Base-by-base conservation (phyloP, 2,888 invertebrate genomes). In the Coelopa pilipes region DNA sequence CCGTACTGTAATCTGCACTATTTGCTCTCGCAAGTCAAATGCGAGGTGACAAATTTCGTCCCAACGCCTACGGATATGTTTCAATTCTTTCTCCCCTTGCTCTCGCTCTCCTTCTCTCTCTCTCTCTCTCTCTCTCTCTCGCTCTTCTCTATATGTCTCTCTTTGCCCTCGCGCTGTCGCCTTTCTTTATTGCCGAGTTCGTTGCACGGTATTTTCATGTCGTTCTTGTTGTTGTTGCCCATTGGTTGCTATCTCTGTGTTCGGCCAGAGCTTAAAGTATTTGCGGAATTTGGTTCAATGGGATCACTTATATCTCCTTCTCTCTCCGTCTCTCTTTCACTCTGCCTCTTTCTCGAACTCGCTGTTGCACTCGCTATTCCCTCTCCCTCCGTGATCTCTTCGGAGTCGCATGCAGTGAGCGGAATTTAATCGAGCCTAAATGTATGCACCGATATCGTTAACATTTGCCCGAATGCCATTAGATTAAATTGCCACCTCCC, bases 11-110 rank as follows among this genome's bases (percentile, higher is more conserved):
- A 73, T 70, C 69, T 67, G 73, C 75, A 73, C 76, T 82, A 81
- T 82, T 82, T 82, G 79, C 82, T 76, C 80, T 76, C 76, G 73
- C 74, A 76, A 79, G 79, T 79, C 77, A 76, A 67, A 74, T 73
- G 47, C 73, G 62, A 83, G 83, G 83, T 83, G 83, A 83, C 83
- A 83, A 81, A 81, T 82, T 81, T 79, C 79, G 78, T 80, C 79
- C 80, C 79, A 81, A 80, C 82, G 83, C 83, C 82, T 81, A 81
- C 79, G 82, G 82, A 81, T 83, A 82, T 82, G 81, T 79, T 79
- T 80, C 59, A 53, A 65, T 74, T 73, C 57, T 17, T 50, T 65
- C 66, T 24, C 72, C 59, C 19, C 73, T 62, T 50, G 50, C 53
- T 67, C 62, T 63, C 47, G 65, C 15, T 59, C 15, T 5, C 17